Evolutionary conservation across 2,888 invertebrate genomes (phyloP).

Genomic region (Xylota segnis): DNA sequence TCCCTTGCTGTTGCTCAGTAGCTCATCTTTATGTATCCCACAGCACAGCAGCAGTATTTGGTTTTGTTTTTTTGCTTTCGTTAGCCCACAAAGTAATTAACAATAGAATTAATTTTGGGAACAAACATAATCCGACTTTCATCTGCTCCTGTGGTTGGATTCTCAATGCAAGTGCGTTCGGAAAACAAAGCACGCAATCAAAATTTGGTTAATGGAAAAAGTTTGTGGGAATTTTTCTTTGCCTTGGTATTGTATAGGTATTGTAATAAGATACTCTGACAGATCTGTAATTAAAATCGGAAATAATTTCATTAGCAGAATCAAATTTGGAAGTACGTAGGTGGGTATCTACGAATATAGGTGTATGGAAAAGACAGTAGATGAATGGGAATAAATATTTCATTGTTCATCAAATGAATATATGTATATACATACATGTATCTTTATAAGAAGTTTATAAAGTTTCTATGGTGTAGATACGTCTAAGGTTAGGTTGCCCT

Average conservation of each 20-base stretch:
- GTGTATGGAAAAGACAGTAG: background rate
- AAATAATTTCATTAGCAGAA: slow-evolving; percentile 63
- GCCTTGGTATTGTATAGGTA: background rate
- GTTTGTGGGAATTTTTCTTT: slow-evolving; percentile 50
- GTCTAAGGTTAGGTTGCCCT: too few species aligned
- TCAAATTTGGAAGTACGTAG: background rate
- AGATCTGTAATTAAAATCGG: slow-evolving; percentile 70
- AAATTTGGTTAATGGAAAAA: slow-evolving; percentile 75
- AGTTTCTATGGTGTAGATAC: too few species aligned
- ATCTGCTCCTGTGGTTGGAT: slow-evolving; percentile 51
- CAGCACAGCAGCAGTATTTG: background rate
- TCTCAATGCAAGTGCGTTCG: slow-evolving; percentile 52
- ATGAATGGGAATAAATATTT: background rate
- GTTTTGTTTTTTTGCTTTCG: background rate
- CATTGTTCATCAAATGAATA: too few species aligned
- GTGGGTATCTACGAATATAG: too few species aligned
- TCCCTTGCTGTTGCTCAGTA: slow-evolving; percentile 6
- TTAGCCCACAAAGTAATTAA: slow-evolving; percentile 69
- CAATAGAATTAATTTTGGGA: slow-evolving; percentile 72
- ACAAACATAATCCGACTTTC: slow-evolving; percentile 68
- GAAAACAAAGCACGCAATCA: slow-evolving; percentile 66
- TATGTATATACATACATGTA: too few species aligned
- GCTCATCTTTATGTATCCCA: slow-evolving; percentile 54
- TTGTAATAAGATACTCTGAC: slow-evolving; percentile 32
- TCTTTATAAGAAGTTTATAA: too few species aligned